Percentiles rank a stretch among this genome's conserved stretches.
Conservation (phyloP, 2,888 invertebrate species). For the Antheraea yamamai region DNA sequence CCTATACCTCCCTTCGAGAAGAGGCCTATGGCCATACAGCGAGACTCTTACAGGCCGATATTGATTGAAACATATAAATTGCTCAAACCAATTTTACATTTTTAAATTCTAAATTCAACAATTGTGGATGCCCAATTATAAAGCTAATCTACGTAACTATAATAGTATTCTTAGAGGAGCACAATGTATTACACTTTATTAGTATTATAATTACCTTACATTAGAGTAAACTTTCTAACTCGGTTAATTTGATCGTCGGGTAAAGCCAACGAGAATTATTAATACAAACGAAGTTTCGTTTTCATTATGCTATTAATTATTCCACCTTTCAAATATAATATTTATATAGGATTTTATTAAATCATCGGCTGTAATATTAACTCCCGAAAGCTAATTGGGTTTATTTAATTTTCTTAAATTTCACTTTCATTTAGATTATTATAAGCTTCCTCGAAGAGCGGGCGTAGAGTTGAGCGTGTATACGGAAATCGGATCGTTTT, state of each 20-base stretch:
- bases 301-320: slow-evolving; percentile 5
- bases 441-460: not conserved
- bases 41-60: too few relatives aligned
- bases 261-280: not conserved
- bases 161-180: not conserved
- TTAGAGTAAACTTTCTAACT: not conserved
- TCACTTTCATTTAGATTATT: not conserved
- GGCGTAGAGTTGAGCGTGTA: not conserved
- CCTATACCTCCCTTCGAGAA: too few relatives aligned
- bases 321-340: slow-evolving; percentile 8
- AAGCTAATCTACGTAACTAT: too few relatives aligned
- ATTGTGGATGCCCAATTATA: too few relatives aligned
- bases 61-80: too few relatives aligned
- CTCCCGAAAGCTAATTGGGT: not conserved
- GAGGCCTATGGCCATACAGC: too few relatives aligned
- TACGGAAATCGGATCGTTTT: too few relatives aligned
- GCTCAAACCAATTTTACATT: too few relatives aligned
- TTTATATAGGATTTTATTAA: slow-evolving; percentile 7
- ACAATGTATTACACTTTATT: not conserved
- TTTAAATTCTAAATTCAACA: too few relatives aligned
- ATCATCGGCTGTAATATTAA: not conserved
- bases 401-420: not conserved
- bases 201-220: not conserved
- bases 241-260: not conserved
- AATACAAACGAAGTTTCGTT: slow-evolving; percentile 4